Percentiles rank a stretch among this genome's conserved stretches.
Conservation (phyloP, 2,113 vertebrate genomes). For the Brachyhypopomus occidentalis region DNA sequence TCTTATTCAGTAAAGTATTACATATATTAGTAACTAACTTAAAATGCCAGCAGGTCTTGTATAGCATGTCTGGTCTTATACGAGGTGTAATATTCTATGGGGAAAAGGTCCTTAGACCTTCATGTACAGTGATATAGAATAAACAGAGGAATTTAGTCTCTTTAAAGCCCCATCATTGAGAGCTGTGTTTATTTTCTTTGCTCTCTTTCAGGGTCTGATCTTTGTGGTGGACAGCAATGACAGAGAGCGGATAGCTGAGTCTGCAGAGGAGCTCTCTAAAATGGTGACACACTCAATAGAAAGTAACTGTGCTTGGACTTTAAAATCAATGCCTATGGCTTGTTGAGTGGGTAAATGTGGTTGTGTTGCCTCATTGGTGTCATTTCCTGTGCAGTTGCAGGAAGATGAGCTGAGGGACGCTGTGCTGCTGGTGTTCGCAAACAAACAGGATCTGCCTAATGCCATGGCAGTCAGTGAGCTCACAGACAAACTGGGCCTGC, state of each 20-base stretch:
- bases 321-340: not conserved
- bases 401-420: slow-evolving; percentile 89
- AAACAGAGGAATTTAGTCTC: not conserved
- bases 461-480: slow-evolving; percentile 85
- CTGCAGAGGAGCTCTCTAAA: slow-evolving; percentile 86
- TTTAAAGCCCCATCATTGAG: no score
- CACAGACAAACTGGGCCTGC: slow-evolving; percentile 84
- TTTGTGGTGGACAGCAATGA: slow-evolving; percentile 95
- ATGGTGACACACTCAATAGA: slow-evolving; percentile 69
- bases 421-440: slow-evolving; percentile 86
- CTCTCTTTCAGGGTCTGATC: slow-evolving; percentile 81
- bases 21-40: not conserved
- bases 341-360: slow-evolving; percentile 12
- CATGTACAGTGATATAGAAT: no score
- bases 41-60: no score
- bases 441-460: slow-evolving; percentile 94
- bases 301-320: not conserved
- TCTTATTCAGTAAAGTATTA: no score
- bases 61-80: not conserved
- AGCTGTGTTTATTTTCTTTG: not conserved
- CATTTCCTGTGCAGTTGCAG: slow-evolving; percentile 68
- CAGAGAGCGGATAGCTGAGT: slow-evolving; percentile 85
- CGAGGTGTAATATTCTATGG: not conserved
- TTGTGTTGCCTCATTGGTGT: slow-evolving; percentile 17
- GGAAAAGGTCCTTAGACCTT: no score